Percentiles rank a stretch among this genome's conserved stretches.
phyloP scores from a whole-genome alignment of 2,797 vertebrate species.

The Sebastiscus albofasciatus region DNA sequence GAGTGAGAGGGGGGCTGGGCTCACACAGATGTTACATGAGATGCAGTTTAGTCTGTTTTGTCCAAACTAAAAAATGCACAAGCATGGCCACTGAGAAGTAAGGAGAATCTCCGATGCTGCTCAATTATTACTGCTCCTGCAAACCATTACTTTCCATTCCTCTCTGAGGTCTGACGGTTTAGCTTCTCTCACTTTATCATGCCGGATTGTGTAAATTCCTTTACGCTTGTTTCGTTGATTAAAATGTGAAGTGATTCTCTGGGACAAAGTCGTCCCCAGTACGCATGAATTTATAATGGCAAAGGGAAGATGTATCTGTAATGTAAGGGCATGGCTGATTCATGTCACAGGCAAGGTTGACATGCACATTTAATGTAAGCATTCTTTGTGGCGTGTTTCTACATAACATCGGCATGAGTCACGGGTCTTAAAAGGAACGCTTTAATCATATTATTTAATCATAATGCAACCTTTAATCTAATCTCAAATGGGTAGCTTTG shows the following conservation, averaged over 20 bases:
- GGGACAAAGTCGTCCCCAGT: constrained; percentile 21
- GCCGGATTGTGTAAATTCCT: constrained; percentile 25
- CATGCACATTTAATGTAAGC: constrained; percentile 48
- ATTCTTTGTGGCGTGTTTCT: constrained; percentile 26
- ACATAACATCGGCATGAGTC: constrained; percentile 6
- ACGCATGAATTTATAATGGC: constrained; percentile 49
- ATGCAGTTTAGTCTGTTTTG: constrained; percentile 65
- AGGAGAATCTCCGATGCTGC: constrained; percentile 25
- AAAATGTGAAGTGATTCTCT: constrained; percentile 22
- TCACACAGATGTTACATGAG: constrained; percentile 60
- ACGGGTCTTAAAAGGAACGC: background rate
- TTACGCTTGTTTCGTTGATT: constrained; percentile 32
- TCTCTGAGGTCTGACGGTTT: constrained; percentile 18
- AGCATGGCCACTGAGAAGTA: constrained; percentile 30
- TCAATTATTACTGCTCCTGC: constrained; percentile 51
- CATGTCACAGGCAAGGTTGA: constrained; percentile 29
- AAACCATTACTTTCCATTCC: constrained; percentile 26
- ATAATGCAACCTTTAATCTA: constrained; percentile 39
- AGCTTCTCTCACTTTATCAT: constrained; percentile 11
- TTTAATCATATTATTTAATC: constrained; percentile 24
- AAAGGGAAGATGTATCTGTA: constrained; percentile 38
- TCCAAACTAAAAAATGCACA: constrained; percentile 65
- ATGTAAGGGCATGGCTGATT: constrained; percentile 56
- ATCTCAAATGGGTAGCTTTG: constrained; percentile 16
- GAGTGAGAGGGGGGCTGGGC: constrained; percentile 32